A percentile compares a stretch with the other conserved stretches of the same genome.
Evolutionary conservation across 1,140 invertebrate genomes (phyloP).

Genomic region (Idris sp.): DNA sequence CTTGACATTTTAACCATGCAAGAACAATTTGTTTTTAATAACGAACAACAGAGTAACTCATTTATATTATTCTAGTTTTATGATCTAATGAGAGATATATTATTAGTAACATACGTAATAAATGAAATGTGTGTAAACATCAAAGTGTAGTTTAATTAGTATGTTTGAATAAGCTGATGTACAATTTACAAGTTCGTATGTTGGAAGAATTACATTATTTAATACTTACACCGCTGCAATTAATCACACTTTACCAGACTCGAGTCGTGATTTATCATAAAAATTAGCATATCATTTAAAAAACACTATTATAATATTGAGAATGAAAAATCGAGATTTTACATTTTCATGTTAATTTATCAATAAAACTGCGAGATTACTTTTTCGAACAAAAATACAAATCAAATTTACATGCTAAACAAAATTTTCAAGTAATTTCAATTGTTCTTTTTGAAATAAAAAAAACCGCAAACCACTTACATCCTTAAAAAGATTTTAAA

Average conservation of each 20-base stretch:
- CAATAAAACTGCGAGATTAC: no score
- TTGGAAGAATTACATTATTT: slow-evolving; percentile 41
- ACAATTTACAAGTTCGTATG: slow-evolving; percentile 14
- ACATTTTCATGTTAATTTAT: no score
- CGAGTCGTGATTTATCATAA: slow-evolving; percentile 11
- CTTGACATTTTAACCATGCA: no score
- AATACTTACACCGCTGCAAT: slow-evolving; percentile 19
- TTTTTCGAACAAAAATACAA: no score
- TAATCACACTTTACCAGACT: slow-evolving; percentile 10
- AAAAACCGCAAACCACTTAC: no score
- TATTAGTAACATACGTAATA: slow-evolving; percentile 17
- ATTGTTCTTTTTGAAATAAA: no score
- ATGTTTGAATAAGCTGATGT: slow-evolving; percentile 37
- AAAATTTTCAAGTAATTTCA: no score
- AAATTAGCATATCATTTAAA: slow-evolving; percentile 1
- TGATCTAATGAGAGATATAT: slow-evolving; percentile 9
- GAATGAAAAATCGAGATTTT: background rate
- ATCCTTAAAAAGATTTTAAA: no score
- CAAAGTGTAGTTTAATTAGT: slow-evolving; percentile 48
- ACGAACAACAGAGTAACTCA: background rate
- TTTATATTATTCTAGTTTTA: background rate
- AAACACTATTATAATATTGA: background rate
- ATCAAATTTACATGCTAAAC: no score
- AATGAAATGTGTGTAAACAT: slow-evolving; percentile 41
- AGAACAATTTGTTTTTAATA: background rate